Evolutionary conservation across 2,113 vertebrate genomes (phyloP).

Genomic region (Oreochromis tanganicae): DNA sequence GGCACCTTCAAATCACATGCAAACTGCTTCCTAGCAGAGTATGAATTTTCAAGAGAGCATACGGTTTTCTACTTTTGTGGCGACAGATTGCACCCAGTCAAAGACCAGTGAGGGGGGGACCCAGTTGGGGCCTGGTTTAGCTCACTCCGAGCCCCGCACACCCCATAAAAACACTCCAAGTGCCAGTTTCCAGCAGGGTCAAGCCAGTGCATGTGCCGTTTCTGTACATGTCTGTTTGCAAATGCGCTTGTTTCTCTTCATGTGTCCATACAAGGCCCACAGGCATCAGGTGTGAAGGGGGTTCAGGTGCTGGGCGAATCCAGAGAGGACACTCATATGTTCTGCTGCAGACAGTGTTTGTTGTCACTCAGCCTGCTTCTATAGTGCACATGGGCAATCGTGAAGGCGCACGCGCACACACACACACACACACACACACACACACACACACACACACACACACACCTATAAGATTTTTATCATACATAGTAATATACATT

Average conservation of each 20-base stretch:
- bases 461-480: too few relatives aligned
- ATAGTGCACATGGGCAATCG: constrained; percentile 19
- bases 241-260: neutral
- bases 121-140: constrained; percentile 19
- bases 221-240: neutral
- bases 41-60: neutral
- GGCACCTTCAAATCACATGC: neutral
- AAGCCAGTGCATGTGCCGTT: neutral
- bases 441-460: neutral
- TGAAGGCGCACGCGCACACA: rapidly evolving
- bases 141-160: neutral
- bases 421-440: neutral
- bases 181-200: constrained; percentile 34
- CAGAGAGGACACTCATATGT: constrained; percentile 43
- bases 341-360: constrained; percentile 49
- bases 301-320: constrained; percentile 63
- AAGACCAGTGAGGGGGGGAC: constrained; percentile 19
- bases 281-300: constrained; percentile 71
- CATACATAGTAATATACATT: too few relatives aligned
- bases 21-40: neutral
- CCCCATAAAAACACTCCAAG: neutral
- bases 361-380: constrained; percentile 45
- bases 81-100: constrained; percentile 35
- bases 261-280: neutral
- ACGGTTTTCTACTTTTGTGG: neutral